Evolutionary conservation across 2,888 invertebrate genomes (phyloP), one percentile per base, ranked within the genome.

Genomic region (Pteria penguin): DNA sequence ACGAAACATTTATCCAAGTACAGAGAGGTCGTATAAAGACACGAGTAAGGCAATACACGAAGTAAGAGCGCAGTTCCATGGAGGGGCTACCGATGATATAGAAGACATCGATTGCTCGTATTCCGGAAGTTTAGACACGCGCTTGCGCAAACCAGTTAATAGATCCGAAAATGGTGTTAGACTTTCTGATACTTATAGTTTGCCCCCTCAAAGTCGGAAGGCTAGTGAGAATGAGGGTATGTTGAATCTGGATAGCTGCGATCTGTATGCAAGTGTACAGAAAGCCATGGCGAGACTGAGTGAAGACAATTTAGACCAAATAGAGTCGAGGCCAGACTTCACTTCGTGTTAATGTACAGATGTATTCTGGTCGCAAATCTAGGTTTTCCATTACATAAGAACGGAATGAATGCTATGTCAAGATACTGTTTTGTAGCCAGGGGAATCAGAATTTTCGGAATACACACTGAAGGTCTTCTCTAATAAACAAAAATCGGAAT

Each of bases 11-110:
- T 61, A 75, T 26, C 75, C 75, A 1, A 65, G 58, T 58, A n/a
- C 31, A 24, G 60, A 75, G 26, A 55, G 75, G 4, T 36, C 55
- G 4, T 75, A 33, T 45, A 55, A 63, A 4, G 75, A 75, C 26
- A 70, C 65, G 5, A 75, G 75, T 60, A 62, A 70, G 31, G 61
- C 65, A 5, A 75, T 75, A 26, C 70, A 75, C 57, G 65, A 70
- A 22, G 70, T 57, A 11, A 32, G 54, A 24, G 62, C 68, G 24
- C 70, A 75, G 29, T 75, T 27, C 29, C 70, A 75, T 26, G 45
- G 11, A 8, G 57, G 68, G n/a, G 11, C 52, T 14, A 55, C 29
- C 11, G 29, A 14, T 3, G 68, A 68, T n/a, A 29, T 31, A 31
- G 22, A 22, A 24, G 26, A 22, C 4, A 57, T 55, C 31, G 68